A percentile compares a stretch with the other conserved stretches of the same genome.
Conservation (phyloP, 2,888 invertebrate genomes). For the Tenthredo mesomela region DNA sequence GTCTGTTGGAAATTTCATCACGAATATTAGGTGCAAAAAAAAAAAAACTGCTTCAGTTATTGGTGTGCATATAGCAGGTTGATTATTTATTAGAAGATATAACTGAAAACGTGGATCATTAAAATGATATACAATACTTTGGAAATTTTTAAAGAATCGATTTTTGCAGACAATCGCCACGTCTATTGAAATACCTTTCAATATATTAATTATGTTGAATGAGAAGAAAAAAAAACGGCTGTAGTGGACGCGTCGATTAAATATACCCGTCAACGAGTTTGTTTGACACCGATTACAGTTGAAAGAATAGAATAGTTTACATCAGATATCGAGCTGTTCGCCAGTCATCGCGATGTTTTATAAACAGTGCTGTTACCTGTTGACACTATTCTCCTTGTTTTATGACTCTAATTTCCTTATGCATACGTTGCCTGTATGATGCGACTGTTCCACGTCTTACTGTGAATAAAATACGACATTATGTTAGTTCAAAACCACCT, state of each 20-base stretch:
- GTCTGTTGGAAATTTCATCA: too few species aligned
- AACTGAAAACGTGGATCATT: not conserved
- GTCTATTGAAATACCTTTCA: not conserved
- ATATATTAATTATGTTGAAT: too few species aligned
- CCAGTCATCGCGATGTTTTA: not conserved
- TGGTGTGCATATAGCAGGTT: too few species aligned
- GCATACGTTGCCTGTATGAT: not conserved
- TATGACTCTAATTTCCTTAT: constrained; percentile 14
- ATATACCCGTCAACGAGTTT: not conserved
- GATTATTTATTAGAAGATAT: not conserved
- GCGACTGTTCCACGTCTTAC: not conserved
- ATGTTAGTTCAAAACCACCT: constrained; percentile 5
- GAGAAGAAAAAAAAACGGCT: too few species aligned
- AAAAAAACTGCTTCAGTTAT: too few species aligned
- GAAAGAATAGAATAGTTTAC: constrained; percentile 31
- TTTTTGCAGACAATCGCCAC: not conserved
- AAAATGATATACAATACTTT: not conserved
- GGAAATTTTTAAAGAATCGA: not conserved
- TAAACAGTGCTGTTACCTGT: not conserved
- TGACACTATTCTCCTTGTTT: constrained; percentile 27
- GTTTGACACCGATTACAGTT: not conserved
- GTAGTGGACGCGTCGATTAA: not conserved
- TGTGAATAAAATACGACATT: not conserved
- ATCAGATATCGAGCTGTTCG: not conserved
- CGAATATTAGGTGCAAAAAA: too few species aligned